Evolutionary conservation across 2,797 vertebrate genomes (phyloP).

Genomic region (Scolopax rusticola): DNA sequence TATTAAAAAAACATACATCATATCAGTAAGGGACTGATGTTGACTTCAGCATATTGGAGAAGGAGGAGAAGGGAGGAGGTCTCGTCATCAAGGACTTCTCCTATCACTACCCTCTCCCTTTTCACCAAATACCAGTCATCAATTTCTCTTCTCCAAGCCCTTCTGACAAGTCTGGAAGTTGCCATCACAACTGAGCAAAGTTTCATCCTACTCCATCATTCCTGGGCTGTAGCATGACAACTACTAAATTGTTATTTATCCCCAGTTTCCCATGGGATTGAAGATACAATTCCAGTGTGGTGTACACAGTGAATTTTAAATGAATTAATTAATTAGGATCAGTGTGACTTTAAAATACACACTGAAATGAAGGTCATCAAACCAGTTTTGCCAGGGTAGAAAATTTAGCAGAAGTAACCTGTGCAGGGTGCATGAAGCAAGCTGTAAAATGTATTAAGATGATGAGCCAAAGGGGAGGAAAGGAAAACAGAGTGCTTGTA

Average conservation of each 20-base stretch:
- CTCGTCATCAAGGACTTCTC: not conserved
- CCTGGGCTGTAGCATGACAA: not conserved
- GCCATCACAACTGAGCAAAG: not conserved
- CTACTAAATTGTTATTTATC: not conserved
- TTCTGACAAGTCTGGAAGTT: not conserved
- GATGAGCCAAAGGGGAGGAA: not conserved
- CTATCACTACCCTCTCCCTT: not conserved
- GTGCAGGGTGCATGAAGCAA: not conserved
- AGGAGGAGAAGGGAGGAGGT: too few species aligned
- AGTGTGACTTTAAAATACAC: not conserved
- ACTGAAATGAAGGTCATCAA: not conserved
- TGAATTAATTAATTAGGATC: not conserved
- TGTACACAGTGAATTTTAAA: not conserved
- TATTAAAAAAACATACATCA: not conserved
- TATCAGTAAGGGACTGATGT: not conserved
- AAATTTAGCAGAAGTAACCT: not conserved
- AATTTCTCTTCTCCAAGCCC: not conserved
- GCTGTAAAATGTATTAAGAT: not conserved
- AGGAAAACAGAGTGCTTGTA: not conserved
- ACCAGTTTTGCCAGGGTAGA: not conserved
- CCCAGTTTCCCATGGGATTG: not conserved
- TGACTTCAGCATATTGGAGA: not conserved
- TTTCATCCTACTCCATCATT: not conserved
- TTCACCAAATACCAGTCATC: not conserved
- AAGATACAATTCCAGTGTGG: not conserved